Evolutionary conservation across 2,888 invertebrate genomes (phyloP).

Genomic region (Ectropis crepuscularia): DNA sequence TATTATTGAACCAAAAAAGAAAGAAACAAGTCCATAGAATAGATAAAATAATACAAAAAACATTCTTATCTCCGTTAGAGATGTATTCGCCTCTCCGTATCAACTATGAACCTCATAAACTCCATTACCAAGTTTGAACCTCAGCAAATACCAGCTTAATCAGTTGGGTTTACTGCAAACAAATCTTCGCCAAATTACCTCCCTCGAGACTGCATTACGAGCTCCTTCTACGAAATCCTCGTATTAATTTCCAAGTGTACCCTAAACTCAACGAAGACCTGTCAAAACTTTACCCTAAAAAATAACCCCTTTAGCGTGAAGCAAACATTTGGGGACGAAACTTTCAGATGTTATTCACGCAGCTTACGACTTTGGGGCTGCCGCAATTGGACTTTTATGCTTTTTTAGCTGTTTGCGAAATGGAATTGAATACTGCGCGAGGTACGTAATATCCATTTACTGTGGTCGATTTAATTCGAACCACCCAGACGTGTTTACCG

Average conservation of each 20-base stretch:
- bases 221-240: conserved; percentile 27
- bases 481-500: conserved; percentile 44
- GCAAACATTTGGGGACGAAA: conserved; percentile 27
- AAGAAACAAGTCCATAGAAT: neutral
- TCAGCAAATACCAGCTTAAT: conserved; percentile 16
- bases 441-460: conserved; percentile 18
- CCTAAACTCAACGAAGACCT: conserved; percentile 40
- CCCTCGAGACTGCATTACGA: conserved; percentile 30
- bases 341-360: conserved; percentile 22
- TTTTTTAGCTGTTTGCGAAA: conserved; percentile 23
- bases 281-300: conserved; percentile 47
- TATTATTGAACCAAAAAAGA: no score
- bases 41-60: neutral
- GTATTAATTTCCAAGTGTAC: conserved; percentile 41
- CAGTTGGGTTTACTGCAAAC: conserved; percentile 19
- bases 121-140: conserved; percentile 21
- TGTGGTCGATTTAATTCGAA: conserved; percentile 49
- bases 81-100: neutral
- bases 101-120: conserved; percentile 5
- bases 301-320: conserved; percentile 45
- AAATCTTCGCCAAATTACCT: conserved; percentile 32
- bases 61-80: neutral
- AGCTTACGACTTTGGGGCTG: conserved; percentile 20
- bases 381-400: conserved; percentile 27
- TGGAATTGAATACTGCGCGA: conserved; percentile 23